Base-by-base conservation (phyloP, 2,888 invertebrate species). In the Brenthis hecate region DNA sequence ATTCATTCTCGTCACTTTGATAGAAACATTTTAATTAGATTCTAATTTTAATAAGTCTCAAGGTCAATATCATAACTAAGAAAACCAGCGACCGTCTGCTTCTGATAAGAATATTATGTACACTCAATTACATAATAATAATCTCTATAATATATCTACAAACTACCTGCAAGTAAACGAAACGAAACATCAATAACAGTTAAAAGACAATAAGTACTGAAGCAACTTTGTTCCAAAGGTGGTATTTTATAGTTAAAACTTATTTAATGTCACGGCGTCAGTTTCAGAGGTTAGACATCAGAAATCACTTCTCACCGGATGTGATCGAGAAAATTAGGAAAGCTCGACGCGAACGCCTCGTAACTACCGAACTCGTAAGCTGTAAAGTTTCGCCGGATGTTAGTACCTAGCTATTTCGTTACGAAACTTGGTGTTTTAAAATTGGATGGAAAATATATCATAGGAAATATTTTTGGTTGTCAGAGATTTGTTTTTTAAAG, bases 301-400 rank as follows among this genome's bases (percentile, higher is more conserved):
- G 71, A 74, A 73, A 71, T 73, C 71, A 73, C 71, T 73, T 68
- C 69, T 55, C 57, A 68, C 19, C 69, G 71, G 71, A 73, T 71
- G 73, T 65, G 73, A 71, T 71, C 58, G 71, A 51, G 70, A 68
- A 71, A 73, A 74, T 74, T 71, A 72, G 71, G 66, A 68, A 61
- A 71, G 71, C 73, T 74, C 68, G 70, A 68, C 65, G 68, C 58
- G 73, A 63, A 32, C 65, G 65, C 53, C 53, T 54, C 54, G 60
- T 54, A 62, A 62, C 62, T 62, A 43, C 62, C 36, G 36, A 54
- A 62, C 62, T 62, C 36, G 36, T 43, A 62, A 62, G 62, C 62
- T 62, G 53, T 54, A 62, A 62, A 62, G 53, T 62, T 62, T 62
- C 28, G 53, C 53, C 62, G 62, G 62, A 62, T 62, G 62, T 62